A percentile compares a stretch with the other conserved stretches of the same genome.
phyloP scores from a whole-genome alignment of 1,140 invertebrate genomes.

The Mya arenaria region DNA sequence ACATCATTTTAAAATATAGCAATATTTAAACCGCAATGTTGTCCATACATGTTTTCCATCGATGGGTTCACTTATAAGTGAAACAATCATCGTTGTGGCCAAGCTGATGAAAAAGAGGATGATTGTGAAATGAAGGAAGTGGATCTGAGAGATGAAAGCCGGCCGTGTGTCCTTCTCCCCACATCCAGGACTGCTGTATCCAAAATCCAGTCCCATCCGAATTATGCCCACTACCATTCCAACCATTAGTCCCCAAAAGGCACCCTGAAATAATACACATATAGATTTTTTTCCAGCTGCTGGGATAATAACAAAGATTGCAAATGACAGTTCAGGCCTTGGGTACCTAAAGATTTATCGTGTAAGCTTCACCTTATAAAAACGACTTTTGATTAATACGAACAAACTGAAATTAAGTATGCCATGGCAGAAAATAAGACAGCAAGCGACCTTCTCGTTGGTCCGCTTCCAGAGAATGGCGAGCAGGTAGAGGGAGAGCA shows the following conservation, averaged over 20 bases:
- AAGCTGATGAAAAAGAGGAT: conserved; percentile 77
- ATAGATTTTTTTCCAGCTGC: no score
- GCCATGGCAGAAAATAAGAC: no score
- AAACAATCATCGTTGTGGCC: conserved; percentile 72
- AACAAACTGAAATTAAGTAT: no score
- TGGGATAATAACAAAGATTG: no score
- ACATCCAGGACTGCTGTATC: conserved; percentile 71
- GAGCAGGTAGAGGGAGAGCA: conserved; percentile 81
- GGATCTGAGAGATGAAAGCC: conserved; percentile 74
- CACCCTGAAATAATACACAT: conserved; percentile 80
- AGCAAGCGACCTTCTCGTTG: conserved; percentile 83
- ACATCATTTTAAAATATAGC: no score
- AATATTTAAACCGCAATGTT: no score
- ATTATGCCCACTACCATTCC: conserved; percentile 82
- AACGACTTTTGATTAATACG: no score
- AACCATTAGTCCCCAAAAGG: conserved; percentile 84
- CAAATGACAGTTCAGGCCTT: no score
- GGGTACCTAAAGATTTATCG: no score
- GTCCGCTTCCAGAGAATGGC: conserved; percentile 82
- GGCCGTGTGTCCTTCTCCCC: conserved; percentile 74
- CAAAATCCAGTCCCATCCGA: conserved; percentile 78
- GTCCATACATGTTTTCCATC: conserved; percentile 74
- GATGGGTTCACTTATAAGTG: conserved; percentile 72
- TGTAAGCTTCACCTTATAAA: no score
- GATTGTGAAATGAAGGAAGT: conserved; percentile 80